Conservation (phyloP, 1,140 invertebrate genomes). For the Coptotermes formosanus region DNA sequence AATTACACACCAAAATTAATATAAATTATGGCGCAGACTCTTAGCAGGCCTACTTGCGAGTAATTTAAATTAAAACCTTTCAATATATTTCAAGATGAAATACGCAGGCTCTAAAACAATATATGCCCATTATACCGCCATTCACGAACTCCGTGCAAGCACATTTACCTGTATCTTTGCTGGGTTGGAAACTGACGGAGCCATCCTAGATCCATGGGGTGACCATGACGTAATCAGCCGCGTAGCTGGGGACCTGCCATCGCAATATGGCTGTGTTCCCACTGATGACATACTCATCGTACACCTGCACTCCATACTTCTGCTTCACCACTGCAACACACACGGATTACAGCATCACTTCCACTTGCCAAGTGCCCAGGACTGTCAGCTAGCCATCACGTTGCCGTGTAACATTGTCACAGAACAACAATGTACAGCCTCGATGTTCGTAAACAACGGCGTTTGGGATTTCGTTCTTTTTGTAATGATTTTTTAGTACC, state of each 20-base stretch:
- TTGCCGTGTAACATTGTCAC: no score
- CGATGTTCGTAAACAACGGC: no score
- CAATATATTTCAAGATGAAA: no score
- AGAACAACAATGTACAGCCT: no score
- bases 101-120: not conserved
- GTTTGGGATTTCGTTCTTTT: no score
- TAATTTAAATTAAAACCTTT: no score
- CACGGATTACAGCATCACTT: not conserved
- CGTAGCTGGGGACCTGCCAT: conserved; percentile 84
- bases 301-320: conserved; percentile 82
- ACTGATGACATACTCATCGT: conserved; percentile 82
- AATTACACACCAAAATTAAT: no score
- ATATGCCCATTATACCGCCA: no score
- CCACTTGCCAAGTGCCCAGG: no score
- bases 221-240: conserved; percentile 81
- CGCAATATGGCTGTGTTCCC: conserved; percentile 84
- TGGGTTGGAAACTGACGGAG: conserved; percentile 74
- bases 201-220: conserved; percentile 87
- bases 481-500: no score
- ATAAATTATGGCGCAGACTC: not conserved
- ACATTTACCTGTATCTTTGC: conserved; percentile 70
- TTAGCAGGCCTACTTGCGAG: no score
- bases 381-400: no score
- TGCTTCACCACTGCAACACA: conserved; percentile 73
- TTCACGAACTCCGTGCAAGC: not conserved